Percentiles rank a stretch among this genome's conserved stretches.
These are phyloP conservation scores for Pseudopleuronectes americanus DNA, from an alignment of 2,797 vertebrate genomes.

Conservation along the genomic window DNA sequence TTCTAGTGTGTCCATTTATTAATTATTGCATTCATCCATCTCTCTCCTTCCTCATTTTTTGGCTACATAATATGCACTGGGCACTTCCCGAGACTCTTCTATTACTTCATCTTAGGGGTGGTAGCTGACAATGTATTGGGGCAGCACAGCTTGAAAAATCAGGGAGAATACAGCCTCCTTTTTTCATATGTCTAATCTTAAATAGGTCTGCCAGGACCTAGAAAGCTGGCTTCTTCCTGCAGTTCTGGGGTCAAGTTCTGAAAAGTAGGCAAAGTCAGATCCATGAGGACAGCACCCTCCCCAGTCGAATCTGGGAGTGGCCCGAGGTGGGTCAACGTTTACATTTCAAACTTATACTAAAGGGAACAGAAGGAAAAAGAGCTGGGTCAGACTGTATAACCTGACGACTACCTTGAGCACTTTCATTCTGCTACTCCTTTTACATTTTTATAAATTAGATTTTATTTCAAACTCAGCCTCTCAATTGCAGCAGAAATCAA, in stretches of 20 bases:
- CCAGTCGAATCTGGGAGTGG: neutral
- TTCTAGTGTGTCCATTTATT: slow-evolving; percentile 5
- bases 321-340: neutral
- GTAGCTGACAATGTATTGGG: neutral
- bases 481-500: neutral
- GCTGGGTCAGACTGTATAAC: neutral
- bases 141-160: slow-evolving; percentile 1
- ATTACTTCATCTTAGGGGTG: neutral
- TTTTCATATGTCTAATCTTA: slow-evolving; percentile 25
- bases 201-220: slow-evolving; percentile 6
- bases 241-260: neutral
- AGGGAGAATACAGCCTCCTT: slow-evolving; percentile 10
- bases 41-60: neutral
- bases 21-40: slow-evolving; percentile 2
- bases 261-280: neutral
- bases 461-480: neutral
- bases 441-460: too few species aligned
- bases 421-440: neutral
- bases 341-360: neutral
- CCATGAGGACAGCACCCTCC: neutral
- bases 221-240: slow-evolving; percentile 1
- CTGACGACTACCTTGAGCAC: neutral
- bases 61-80: slow-evolving; percentile 15
- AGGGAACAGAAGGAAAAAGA: too few species aligned
- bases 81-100: neutral